Conservation (phyloP, 2,888 invertebrate genomes). For the Mesorhabditis sp. region DNA sequence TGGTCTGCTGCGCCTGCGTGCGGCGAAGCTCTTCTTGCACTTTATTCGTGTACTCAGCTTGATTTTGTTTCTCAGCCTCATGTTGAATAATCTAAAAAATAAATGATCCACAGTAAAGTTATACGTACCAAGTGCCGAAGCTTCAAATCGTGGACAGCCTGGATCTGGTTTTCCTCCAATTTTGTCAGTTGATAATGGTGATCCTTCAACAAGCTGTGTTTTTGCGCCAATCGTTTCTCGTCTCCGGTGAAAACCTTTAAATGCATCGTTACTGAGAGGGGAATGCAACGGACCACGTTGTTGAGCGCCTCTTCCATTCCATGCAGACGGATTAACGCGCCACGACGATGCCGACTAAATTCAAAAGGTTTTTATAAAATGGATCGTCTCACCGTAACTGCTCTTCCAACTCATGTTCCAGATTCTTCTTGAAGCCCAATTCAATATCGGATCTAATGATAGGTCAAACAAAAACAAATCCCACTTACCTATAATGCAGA, state of each 20-base stretch:
- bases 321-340: constrained; percentile 27
- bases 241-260: too few species aligned
- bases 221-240: too few species aligned
- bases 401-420: constrained; percentile 23
- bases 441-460: background rate
- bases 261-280: background rate
- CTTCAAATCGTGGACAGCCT: constrained; percentile 77
- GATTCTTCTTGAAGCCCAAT: constrained; percentile 9
- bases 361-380: constrained; percentile 9
- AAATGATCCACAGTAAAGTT: constrained; percentile 3
- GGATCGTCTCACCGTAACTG: constrained; percentile 18
- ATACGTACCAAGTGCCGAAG: constrained; percentile 33
- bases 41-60: constrained; percentile 83
- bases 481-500: too few species aligned
- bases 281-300: constrained; percentile 25
- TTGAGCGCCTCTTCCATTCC: constrained; percentile 31
- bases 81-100: constrained; percentile 66
- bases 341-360: constrained; percentile 26
- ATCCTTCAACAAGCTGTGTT: constrained; percentile 81
- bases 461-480: background rate
- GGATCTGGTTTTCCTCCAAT: constrained; percentile 88
- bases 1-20: constrained; percentile 90
- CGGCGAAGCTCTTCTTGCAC: constrained; percentile 89
- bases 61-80: constrained; percentile 54
- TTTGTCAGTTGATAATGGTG: constrained; percentile 97